phyloP scores from a whole-genome alignment of 2,113 vertebrate genomes.

The Galeopterus variegatus region DNA sequence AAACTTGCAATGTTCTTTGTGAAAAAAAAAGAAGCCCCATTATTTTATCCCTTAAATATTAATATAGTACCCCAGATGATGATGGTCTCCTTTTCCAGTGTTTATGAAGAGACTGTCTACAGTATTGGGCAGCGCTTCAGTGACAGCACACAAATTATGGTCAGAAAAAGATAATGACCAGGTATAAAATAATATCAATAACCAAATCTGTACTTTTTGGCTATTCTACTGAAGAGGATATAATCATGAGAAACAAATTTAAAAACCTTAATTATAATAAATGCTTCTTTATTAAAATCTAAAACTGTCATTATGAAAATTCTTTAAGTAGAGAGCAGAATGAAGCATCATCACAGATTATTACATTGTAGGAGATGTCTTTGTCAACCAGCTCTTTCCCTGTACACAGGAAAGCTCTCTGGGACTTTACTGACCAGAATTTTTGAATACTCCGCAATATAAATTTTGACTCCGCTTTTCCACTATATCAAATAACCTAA shows the following conservation, averaged over 20 bases:
- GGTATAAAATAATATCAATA: conserved; percentile 9
- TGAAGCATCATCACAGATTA: conserved; percentile 15
- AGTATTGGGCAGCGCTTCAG: not conserved
- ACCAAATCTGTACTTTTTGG: not conserved
- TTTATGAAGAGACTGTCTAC: not conserved
- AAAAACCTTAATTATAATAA: conserved; percentile 50
- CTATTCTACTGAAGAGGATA: not conserved
- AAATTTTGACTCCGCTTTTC: not conserved
- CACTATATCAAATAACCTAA: conserved; percentile 28
- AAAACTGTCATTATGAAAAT: not conserved
- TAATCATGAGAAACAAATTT: conserved; percentile 6
- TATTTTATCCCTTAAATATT: conserved; percentile 6
- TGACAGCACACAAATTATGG: not conserved
- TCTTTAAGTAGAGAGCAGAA: conserved; percentile 11
- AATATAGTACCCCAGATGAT: conserved; percentile 2
- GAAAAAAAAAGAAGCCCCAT: not conserved
- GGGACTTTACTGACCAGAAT: not conserved
- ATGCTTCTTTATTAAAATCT: not conserved
- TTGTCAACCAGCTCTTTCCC: not conserved
- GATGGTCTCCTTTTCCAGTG: not conserved
- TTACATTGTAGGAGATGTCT: not conserved
- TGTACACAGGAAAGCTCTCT: not conserved
- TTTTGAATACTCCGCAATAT: not conserved
- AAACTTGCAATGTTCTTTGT: not conserved
- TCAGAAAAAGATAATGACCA: conserved; percentile 7